Conservation (phyloP, 92 coral and sea anemone species). For the Blastomussa wellsi region DNA sequence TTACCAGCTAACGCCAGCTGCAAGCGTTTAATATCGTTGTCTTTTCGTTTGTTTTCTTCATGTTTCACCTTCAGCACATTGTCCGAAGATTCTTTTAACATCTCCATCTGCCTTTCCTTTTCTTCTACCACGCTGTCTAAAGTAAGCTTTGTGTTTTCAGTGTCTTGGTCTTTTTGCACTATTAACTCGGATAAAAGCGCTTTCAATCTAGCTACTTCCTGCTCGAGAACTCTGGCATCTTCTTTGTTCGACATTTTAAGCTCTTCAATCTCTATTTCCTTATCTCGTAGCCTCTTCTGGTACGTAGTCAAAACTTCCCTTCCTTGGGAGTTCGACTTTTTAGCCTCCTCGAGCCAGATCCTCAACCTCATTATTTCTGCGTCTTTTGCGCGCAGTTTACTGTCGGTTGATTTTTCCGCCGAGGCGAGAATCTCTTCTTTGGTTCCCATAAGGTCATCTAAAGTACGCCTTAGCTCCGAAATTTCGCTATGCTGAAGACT, state of each 20-base stretch:
- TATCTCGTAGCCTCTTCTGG: conserved; percentile 56
- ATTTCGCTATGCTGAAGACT: conserved; percentile 62
- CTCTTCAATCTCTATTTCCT: conserved; percentile 56
- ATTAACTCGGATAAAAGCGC: conserved; percentile 46
- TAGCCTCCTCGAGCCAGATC: conserved; percentile 56
- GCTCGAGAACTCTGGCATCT: conserved; percentile 14
- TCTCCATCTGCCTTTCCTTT: conserved; percentile 51
- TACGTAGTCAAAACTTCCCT: conserved; percentile 66
- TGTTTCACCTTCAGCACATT: conserved; percentile 17
- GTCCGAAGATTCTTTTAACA: conserved; percentile 28
- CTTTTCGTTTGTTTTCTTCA: conserved; percentile 30
- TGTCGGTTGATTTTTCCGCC: conserved; percentile 36
- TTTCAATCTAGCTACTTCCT: conserved; percentile 47
- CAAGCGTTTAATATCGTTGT: conserved; percentile 26
- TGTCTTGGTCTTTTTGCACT: conserved; percentile 48
- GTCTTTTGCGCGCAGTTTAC: conserved; percentile 44
- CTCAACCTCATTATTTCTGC: conserved; percentile 29
- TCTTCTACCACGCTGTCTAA: conserved; percentile 37
- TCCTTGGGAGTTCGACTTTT: conserved; percentile 61
- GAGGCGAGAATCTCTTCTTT: conserved; percentile 33
- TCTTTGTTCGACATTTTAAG: conserved; percentile 51
- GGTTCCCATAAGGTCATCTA: conserved; percentile 53
- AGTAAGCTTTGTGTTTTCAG: conserved; percentile 32
- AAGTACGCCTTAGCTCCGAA: conserved; percentile 53
- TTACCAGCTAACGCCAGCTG: conserved; percentile 30